A percentile compares a stretch with the other conserved stretches of the same genome.
Evolutionary conservation across 2,113 vertebrate genomes (phyloP).

Genomic region (Motacilla tschutschensis): DNA sequence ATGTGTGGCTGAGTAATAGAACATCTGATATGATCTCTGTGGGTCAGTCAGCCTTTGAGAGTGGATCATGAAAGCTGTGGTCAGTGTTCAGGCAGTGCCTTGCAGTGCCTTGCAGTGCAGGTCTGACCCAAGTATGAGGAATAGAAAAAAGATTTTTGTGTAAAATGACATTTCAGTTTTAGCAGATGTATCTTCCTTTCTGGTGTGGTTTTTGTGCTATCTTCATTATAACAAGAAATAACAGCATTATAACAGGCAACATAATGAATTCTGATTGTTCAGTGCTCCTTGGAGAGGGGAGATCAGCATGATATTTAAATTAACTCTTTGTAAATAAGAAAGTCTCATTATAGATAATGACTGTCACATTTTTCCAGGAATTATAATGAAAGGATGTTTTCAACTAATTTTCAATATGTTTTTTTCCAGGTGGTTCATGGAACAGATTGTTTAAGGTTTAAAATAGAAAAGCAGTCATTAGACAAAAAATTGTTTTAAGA

Average conservation of each 20-base stretch:
- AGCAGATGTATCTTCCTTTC: not conserved
- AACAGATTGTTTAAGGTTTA: constrained; percentile 2
- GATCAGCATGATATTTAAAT: not conserved
- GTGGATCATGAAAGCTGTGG: not conserved
- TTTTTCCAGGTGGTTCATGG: not conserved
- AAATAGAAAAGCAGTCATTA: not conserved
- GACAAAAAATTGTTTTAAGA: not conserved
- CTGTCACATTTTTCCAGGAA: constrained; percentile 19
- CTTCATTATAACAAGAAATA: not conserved
- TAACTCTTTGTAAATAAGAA: not conserved
- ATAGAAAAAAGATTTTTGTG: not conserved
- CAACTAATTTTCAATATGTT: not conserved
- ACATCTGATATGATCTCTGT: not conserved
- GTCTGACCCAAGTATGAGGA: not conserved
- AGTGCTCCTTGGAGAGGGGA: not conserved
- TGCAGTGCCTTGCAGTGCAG: not conserved
- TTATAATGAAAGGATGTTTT: constrained; percentile 21
- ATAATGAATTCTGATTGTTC: not conserved
- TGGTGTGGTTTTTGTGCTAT: not conserved
- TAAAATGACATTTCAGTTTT: not conserved
- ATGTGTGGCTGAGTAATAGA: constrained; percentile 4
- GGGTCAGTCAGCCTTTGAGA: not conserved
- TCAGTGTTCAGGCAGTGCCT: not conserved
- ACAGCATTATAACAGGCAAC: not conserved
- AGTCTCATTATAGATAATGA: not conserved